Conservation (phyloP, 2,888 invertebrate species). For the Pterostichus madidus region DNA sequence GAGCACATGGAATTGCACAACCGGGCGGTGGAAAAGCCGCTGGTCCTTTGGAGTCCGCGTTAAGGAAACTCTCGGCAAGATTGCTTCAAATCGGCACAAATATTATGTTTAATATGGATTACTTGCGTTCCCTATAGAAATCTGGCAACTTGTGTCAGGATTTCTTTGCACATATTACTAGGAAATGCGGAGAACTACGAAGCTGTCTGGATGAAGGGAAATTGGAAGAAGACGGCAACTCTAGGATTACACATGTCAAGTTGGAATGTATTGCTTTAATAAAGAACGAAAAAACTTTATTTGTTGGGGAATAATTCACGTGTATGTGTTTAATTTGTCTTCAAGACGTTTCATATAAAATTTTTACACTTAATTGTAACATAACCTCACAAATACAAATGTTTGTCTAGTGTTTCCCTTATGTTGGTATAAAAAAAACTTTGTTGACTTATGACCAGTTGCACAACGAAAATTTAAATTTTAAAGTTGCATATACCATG, state of each 20-base stretch:
- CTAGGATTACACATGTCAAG: neutral
- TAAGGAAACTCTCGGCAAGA: constrained; percentile 13
- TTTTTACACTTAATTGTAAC: too few relatives aligned
- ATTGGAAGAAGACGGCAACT: neutral
- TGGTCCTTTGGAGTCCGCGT: neutral
- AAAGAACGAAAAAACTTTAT: too few relatives aligned
- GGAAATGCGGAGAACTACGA: neutral
- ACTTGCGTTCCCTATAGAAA: constrained; percentile 44
- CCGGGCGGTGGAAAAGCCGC: neutral
- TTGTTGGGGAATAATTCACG: too few relatives aligned
- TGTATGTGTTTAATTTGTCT: too few relatives aligned
- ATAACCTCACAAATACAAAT: too few relatives aligned
- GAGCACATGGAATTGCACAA: constrained; percentile 31
- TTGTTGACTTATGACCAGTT: too few relatives aligned
- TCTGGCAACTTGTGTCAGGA: constrained; percentile 13
- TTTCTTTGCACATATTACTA: constrained; percentile 18
- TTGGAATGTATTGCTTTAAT: neutral
- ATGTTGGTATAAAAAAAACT: too few relatives aligned
- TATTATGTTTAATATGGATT: constrained; percentile 58
- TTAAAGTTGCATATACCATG: too few relatives aligned
- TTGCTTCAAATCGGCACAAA: constrained; percentile 53
- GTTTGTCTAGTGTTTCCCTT: too few relatives aligned
- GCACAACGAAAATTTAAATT: too few relatives aligned
- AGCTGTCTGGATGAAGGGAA: neutral
- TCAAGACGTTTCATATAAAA: too few relatives aligned